Evolutionary conservation across 2,888 invertebrate species (phyloP), one percentile per base, ranked within the genome.

Genomic region (Phyto melanocephala): DNA sequence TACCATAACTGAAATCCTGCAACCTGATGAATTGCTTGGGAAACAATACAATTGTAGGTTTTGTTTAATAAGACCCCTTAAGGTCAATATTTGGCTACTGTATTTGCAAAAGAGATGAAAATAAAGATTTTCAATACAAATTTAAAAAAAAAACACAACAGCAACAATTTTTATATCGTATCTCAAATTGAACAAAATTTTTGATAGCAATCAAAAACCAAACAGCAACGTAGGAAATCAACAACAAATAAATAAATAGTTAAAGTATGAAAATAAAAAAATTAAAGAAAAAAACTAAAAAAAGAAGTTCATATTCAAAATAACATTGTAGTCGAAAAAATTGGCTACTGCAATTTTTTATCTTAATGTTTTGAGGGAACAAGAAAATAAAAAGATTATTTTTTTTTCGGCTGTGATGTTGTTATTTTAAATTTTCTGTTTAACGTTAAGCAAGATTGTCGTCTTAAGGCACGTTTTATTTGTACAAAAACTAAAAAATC

Each of bases 311-410:
- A 74, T 81, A 83, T 83, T 80, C 74, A 80, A 83, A 80, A 77
- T 67, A 80, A 83, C 80, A 83, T 77, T 77, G 72, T 70, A 74
- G 58, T 74, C n/a, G 87, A 89, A 89, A 89, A 89, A 87, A 86
- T 88, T 86, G 90, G 79, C 89, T 89, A 89, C 89, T 88, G 90
- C 89, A 89, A 86, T 88, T 90, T 87, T 72, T 80, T 76, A 74
- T 77, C 81, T 80, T 52, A 79, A 80, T 80, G 80, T 80, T 84
- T 83, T 67, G 83, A 81, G 78, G 72, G 76, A 76, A 68, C 42
- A 74, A 58, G 35, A 56, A 65, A 67, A 78, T 74, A 75, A 52
- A 72, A 70, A 22, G 56, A 63, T 56, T 82, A 71, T 77, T 52
- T 35, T 74, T 28, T 62, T 24, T 76, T 76, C 33, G 45, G 62